Percentiles rank a stretch among this genome's conserved stretches.
Conservation (phyloP, 2,113 vertebrate species). For the Lepisosteus osseus region DNA sequence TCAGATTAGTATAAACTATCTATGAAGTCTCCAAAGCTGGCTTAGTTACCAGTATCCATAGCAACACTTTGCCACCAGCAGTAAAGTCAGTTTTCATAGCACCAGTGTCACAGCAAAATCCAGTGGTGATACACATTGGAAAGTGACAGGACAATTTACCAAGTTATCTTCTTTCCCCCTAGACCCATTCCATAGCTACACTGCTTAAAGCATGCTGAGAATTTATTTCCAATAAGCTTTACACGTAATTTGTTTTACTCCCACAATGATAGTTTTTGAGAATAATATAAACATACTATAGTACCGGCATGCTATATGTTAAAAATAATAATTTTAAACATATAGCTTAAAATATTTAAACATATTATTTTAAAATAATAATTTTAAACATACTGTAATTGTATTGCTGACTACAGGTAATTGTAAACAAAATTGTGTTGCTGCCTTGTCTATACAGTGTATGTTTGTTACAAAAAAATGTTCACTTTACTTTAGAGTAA, state of each 20-base stretch:
- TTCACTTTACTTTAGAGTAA: neutral
- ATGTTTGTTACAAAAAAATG: neutral
- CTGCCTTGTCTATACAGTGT: neutral
- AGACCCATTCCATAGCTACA: neutral
- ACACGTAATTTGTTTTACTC: too few species aligned
- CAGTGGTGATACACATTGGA: neutral
- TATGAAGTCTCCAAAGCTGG: neutral
- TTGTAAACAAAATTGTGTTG: neutral
- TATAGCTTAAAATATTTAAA: neutral
- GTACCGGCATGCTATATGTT: neutral
- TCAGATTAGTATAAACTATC: neutral
- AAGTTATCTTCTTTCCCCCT: neutral
- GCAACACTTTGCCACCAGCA: neutral
- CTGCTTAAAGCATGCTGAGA: neutral
- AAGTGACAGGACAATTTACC: neutral
- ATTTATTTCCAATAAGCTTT: too few species aligned
- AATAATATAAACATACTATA: neutral
- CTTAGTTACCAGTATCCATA: neutral
- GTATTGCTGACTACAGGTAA: neutral
- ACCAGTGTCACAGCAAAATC: constrained; percentile 1
- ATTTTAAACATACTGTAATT: neutral
- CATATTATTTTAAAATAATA: neutral
- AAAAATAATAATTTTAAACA: neutral
- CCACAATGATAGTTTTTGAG: neutral
- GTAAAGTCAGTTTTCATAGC: neutral